A percentile compares a stretch with the other conserved stretches of the same genome.
Conservation (phyloP, 2,113 vertebrate species). For the Nothoprocta perdicaria region DNA sequence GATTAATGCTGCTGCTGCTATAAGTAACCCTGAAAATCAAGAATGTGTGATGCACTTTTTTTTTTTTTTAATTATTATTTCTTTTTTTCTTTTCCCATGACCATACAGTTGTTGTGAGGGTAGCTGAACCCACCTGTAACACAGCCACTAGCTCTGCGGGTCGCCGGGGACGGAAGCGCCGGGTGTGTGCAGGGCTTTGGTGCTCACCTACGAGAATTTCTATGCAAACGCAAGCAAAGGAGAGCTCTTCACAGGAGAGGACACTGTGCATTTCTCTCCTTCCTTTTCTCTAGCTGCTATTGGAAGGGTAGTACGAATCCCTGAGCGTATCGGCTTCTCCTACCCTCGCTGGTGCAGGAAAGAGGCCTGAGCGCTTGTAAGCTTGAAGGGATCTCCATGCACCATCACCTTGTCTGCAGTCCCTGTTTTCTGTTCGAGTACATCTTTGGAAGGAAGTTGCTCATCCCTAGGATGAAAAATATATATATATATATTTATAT, state of each 20-base stretch:
- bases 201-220: constrained; percentile 71
- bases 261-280: constrained; percentile 67
- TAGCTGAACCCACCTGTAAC: constrained; percentile 61
- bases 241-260: constrained; percentile 62
- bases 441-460: constrained; percentile 12
- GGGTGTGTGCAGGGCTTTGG: constrained; percentile 12
- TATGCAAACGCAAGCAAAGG: constrained; percentile 70
- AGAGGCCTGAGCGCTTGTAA: background rate
- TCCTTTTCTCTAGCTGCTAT: constrained; percentile 67
- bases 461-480: constrained; percentile 11
- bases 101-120: constrained; percentile 55
- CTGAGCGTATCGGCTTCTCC: constrained; percentile 20
- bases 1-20: constrained; percentile 83
- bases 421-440: background rate
- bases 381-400: background rate
- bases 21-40: constrained; percentile 79
- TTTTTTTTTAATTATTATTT: background rate
- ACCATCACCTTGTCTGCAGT: background rate
- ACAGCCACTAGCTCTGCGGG: constrained; percentile 71
- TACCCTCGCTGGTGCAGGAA: background rate
- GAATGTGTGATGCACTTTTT: constrained; percentile 84
- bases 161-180: background rate
- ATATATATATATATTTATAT: background rate
- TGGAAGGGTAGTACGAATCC: constrained; percentile 50
- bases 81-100: constrained; percentile 17